A percentile compares a stretch with the other conserved stretches of the same genome.
Evolutionary conservation across 2,888 invertebrate genomes (phyloP).

Genomic region (Cinara cedri): DNA sequence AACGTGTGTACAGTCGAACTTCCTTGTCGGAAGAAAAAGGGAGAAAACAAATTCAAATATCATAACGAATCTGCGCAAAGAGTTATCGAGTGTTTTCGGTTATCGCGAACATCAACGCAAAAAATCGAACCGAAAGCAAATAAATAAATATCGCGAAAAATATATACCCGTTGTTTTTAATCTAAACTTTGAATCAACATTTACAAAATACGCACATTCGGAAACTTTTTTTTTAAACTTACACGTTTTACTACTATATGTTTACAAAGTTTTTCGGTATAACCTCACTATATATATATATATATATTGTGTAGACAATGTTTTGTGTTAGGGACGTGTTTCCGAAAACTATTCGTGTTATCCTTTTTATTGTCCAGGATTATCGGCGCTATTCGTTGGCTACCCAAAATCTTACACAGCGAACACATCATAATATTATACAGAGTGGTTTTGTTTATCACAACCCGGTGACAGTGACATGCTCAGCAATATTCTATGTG

Average conservation of each 20-base stretch:
- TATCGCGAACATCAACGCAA: too few species aligned
- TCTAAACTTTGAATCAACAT: conserved; percentile 4
- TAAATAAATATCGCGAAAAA: neutral
- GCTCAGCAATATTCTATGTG: too few species aligned
- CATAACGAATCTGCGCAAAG: too few species aligned
- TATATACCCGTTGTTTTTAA: conserved; percentile 10
- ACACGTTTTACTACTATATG: neutral
- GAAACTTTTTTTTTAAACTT: neutral
- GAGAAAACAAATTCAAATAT: too few species aligned
- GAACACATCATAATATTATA: neutral
- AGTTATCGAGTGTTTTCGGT: too few species aligned
- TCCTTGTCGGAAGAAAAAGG: too few species aligned
- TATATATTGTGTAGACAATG: too few species aligned
- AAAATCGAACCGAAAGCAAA: too few species aligned
- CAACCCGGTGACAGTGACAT: too few species aligned
- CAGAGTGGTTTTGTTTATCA: too few species aligned
- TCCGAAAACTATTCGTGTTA: neutral
- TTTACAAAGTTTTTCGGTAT: neutral
- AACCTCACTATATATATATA: neutral
- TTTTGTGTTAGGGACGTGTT: too few species aligned
- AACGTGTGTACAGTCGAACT: too few species aligned
- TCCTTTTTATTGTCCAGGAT: neutral
- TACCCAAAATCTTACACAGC: neutral
- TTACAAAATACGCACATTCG: neutral
- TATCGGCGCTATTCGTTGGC: neutral